phyloP scores from a whole-genome alignment of 2,888 invertebrate species.

The Papilio protenor region DNA sequence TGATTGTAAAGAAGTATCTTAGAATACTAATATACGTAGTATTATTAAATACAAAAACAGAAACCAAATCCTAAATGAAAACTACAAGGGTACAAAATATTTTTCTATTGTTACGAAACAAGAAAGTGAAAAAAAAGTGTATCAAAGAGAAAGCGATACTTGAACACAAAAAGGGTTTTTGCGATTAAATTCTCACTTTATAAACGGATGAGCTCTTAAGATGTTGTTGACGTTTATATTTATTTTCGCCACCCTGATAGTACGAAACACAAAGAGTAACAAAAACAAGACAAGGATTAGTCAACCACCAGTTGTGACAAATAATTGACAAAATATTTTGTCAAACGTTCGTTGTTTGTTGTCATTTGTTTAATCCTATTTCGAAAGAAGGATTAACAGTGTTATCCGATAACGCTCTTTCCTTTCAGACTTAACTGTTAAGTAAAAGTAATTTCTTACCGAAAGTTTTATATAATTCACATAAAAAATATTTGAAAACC shows the following conservation, averaged over 20 bases:
- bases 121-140: constrained; percentile 30
- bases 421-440: not conserved
- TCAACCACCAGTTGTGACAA: constrained; percentile 75
- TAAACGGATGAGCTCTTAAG: constrained; percentile 59
- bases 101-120: constrained; percentile 26
- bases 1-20: not conserved
- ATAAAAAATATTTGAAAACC: not conserved
- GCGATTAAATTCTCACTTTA: constrained; percentile 35
- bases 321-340: constrained; percentile 81
- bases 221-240: constrained; percentile 79
- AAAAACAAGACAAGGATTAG: constrained; percentile 61
- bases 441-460: constrained; percentile 31
- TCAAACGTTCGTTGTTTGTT: constrained; percentile 61
- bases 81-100: constrained; percentile 7
- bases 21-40: not conserved
- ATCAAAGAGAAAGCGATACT: constrained; percentile 57
- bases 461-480: constrained; percentile 12
- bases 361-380: constrained; percentile 61
- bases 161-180: constrained; percentile 53
- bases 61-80: constrained; percentile 1
- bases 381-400: constrained; percentile 60
- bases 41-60: too few species aligned
- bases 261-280: constrained; percentile 60
- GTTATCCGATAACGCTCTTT: constrained; percentile 51
- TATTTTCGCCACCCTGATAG: constrained; percentile 60